These are phyloP conservation scores for Drosophila anomalata DNA, from an alignment of 2,888 invertebrate genomes.

Conservation along the genomic window DNA sequence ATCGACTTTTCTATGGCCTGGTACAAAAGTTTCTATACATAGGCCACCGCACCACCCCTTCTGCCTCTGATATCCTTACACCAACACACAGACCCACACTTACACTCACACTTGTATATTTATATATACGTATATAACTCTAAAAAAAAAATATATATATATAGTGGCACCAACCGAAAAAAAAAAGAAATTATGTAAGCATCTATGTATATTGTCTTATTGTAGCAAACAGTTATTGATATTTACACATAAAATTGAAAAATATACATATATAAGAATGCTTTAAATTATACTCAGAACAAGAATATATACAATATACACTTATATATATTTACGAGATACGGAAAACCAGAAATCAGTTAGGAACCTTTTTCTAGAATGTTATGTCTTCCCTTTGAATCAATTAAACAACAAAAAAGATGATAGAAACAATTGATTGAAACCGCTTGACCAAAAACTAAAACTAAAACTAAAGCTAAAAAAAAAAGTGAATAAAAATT, in stretches of 20 bases:
- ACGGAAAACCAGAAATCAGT: conserved; percentile 56
- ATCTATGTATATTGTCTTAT: conserved; percentile 65
- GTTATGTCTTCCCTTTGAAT: conserved; percentile 78
- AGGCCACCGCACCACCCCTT: conserved; percentile 22
- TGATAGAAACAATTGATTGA: conserved; percentile 38
- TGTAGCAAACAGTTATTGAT: conserved; percentile 70
- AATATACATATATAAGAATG: conserved; percentile 47
- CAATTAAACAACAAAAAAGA: conserved; percentile 56
- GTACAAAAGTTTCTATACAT: conserved; percentile 28
- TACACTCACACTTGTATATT: conserved; percentile 27
- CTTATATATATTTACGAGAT: conserved; percentile 50
- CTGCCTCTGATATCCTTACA: conserved; percentile 19
- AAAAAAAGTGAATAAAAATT: conserved; percentile 6
- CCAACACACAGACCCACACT: background rate
- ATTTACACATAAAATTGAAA: conserved; percentile 63
- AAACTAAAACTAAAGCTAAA: conserved; percentile 25
- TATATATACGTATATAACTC: conserved; percentile 41
- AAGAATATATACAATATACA: conserved; percentile 67
- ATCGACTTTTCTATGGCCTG: conserved; percentile 18
- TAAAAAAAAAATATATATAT: conserved; percentile 24
- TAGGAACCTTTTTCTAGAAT: conserved; percentile 78
- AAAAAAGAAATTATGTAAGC: conserved; percentile 43
- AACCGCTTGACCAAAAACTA: conserved; percentile 45
- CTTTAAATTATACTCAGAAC: conserved; percentile 59
- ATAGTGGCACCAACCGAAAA: conserved; percentile 65